A percentile compares a stretch with the other conserved stretches of the same genome.
Evolutionary conservation across 2,888 invertebrate species (phyloP).

Genomic region (Erebia aethiops): DNA sequence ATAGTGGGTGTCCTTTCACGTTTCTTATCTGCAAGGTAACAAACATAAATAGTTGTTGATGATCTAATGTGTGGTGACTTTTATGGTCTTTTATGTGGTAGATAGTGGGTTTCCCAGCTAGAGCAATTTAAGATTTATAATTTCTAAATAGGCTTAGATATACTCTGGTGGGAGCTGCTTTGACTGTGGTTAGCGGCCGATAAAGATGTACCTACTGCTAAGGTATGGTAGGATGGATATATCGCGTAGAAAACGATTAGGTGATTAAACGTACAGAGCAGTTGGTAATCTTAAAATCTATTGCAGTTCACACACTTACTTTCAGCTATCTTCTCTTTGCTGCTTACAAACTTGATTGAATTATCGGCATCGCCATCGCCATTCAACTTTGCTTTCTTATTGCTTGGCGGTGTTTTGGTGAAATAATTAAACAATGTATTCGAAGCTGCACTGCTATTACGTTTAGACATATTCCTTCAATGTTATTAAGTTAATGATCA

Average conservation of each 20-base stretch:
- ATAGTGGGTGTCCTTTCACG: constrained; percentile 61
- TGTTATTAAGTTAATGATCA: background rate
- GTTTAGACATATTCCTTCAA: constrained; percentile 67
- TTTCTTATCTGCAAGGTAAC: constrained; percentile 63
- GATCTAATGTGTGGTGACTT: background rate
- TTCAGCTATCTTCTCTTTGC: constrained; percentile 54
- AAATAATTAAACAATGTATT: constrained; percentile 89
- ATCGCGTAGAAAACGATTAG: no score
- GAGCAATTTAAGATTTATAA: background rate
- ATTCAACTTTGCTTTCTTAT: constrained; percentile 62
- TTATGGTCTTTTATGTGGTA: background rate
- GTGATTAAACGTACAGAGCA: no score
- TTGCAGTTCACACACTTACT: constrained; percentile 52
- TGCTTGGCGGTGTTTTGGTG: constrained; percentile 81
- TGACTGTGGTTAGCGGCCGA: background rate
- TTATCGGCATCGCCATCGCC: constrained; percentile 48
- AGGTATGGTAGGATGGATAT: background rate
- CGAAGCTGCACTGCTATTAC: constrained; percentile 68
- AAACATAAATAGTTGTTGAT: background rate
- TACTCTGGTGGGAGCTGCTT: background rate
- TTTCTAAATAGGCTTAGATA: background rate
- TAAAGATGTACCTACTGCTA: background rate
- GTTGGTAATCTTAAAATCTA: background rate
- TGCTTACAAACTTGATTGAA: constrained; percentile 43
- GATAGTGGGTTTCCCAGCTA: background rate